phyloP scores from a whole-genome alignment of 2,888 invertebrate species.

The Helicoverpa assulta region DNA sequence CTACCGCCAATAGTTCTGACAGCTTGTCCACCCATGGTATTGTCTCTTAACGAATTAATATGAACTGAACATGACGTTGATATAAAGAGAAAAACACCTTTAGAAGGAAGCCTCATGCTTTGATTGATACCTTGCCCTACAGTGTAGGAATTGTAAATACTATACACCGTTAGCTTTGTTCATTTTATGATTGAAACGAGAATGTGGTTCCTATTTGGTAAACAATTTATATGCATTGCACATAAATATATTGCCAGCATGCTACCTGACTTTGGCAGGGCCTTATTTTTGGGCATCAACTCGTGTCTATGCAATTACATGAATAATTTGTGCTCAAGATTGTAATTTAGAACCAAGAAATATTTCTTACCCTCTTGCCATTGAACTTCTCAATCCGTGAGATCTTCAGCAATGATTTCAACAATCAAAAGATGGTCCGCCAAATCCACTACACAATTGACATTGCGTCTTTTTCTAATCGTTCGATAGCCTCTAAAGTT shows the following conservation, averaged over 20 bases:
- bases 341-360: not conserved
- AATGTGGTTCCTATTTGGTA: not conserved
- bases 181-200: conserved; percentile 14
- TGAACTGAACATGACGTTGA: conserved; percentile 16
- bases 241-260: not conserved
- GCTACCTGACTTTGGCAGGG: not conserved
- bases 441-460: conserved; percentile 37
- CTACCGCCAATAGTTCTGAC: conserved; percentile 42
- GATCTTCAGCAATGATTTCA: not conserved
- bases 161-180: conserved; percentile 18
- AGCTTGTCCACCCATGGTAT: conserved; percentile 51
- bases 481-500: conserved; percentile 26
- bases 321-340: too few species aligned
- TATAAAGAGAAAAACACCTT: conserved; percentile 7
- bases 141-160: too few species aligned
- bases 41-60: conserved; percentile 46
- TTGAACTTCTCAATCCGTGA: not conserved
- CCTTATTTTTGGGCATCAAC: too few species aligned
- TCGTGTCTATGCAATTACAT: too few species aligned
- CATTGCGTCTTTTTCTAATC: conserved; percentile 30
- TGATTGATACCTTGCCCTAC: too few species aligned
- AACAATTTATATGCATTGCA: not conserved
- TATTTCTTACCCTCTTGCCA: not conserved
- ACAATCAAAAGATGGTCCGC: not conserved
- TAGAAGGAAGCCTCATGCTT: conserved; percentile 25